phyloP scores from a whole-genome alignment of 2,888 invertebrate genomes.

The Eupithecia inturbata region DNA sequence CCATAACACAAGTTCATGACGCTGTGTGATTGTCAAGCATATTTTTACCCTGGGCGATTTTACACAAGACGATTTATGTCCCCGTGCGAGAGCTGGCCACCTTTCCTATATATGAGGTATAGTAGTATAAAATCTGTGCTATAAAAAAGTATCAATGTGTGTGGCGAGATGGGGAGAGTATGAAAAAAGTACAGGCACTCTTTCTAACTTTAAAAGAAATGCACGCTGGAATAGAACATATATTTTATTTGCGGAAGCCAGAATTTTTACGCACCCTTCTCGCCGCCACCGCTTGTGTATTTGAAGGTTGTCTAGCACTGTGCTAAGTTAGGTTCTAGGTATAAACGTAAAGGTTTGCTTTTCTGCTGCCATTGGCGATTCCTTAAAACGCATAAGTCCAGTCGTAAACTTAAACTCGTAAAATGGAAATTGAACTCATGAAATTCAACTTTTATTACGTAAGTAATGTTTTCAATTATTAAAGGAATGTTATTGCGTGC shows the following conservation, averaged over 20 bases:
- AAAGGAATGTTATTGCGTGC: slow-evolving; percentile 3
- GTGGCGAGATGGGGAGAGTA: too few relatives aligned
- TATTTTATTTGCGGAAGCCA: not conserved
- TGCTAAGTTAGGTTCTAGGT: not conserved
- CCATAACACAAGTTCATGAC: too few relatives aligned
- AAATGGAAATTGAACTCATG: slow-evolving; percentile 24
- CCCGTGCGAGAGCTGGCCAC: too few relatives aligned
- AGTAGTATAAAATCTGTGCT: too few relatives aligned
- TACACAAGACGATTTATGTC: too few relatives aligned
- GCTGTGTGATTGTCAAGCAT: too few relatives aligned
- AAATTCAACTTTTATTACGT: slow-evolving; percentile 18
- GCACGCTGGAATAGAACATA: not conserved
- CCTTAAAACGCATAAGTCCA: slow-evolving; percentile 8
- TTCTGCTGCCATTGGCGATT: slow-evolving; percentile 1
- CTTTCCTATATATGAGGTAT: too few relatives aligned
- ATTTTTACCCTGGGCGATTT: too few relatives aligned
- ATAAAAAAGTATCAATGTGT: too few relatives aligned
- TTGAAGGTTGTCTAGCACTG: not conserved
- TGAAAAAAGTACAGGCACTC: too few relatives aligned
- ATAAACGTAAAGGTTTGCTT: not conserved
- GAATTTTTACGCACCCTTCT: not conserved
- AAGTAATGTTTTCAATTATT: slow-evolving; percentile 21
- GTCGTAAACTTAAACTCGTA: slow-evolving; percentile 21
- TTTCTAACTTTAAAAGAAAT: too few relatives aligned
- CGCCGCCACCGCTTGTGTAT: not conserved